Evolutionary conservation across 1,140 invertebrate species (phyloP).

Genomic region (Tetranychus cinnabarinus): DNA sequence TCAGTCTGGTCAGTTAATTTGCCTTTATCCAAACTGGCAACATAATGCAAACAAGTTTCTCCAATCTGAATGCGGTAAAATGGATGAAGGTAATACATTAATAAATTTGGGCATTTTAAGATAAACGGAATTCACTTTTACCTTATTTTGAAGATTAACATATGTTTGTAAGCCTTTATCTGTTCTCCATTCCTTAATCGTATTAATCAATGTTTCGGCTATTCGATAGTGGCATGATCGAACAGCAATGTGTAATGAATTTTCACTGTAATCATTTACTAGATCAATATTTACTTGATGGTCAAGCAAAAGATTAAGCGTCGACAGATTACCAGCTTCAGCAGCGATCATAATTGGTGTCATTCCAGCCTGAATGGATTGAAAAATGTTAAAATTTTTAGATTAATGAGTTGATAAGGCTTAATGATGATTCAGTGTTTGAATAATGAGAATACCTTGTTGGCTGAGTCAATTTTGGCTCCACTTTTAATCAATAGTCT

Average conservation of each 20-base stretch:
- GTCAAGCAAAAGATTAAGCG: slow-evolving; percentile 57
- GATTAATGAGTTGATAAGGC: neutral
- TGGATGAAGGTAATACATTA: neutral
- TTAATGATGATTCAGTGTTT: neutral
- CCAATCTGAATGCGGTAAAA: slow-evolving; percentile 36
- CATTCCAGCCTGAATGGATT: slow-evolving; percentile 42
- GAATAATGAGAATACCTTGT: neutral
- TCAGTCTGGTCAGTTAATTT: slow-evolving; percentile 30
- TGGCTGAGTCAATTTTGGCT: neutral
- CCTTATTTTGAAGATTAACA: slow-evolving; percentile 10
- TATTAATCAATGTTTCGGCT: neutral
- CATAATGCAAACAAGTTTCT: slow-evolving; percentile 70
- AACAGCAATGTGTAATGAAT: slow-evolving; percentile 9
- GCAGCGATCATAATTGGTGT: slow-evolving; percentile 71
- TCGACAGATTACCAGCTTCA: slow-evolving; percentile 58
- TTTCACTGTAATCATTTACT: slow-evolving; percentile 50
- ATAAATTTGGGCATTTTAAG: neutral
- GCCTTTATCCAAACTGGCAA: slow-evolving; percentile 18
- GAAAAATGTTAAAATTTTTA: neutral
- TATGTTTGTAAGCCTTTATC: neutral
- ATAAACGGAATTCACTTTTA: neutral
- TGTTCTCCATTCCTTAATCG: neutral
- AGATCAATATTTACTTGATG: slow-evolving; percentile 70
- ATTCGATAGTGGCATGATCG: slow-evolving; percentile 8
- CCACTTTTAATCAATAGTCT: slow-evolving; percentile 93